These are phyloP conservation scores for Prionace glauca DNA, from an alignment of 2,797 vertebrate species.

Conservation along the genomic window DNA sequence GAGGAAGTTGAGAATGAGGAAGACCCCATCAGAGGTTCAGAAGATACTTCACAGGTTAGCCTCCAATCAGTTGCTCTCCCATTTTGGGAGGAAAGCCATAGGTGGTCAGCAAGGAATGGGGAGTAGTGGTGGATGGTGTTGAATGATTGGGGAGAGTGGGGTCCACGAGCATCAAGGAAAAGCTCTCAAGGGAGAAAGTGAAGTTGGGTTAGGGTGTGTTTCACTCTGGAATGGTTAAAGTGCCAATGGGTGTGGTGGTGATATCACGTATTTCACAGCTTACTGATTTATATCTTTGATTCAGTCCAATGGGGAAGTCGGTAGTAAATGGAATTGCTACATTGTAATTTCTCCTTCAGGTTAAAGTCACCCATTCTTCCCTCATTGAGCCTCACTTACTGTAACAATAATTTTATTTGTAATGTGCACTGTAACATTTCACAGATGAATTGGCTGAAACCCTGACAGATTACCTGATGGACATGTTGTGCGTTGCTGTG, in stretches of 20 bases:
- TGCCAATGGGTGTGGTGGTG: neutral
- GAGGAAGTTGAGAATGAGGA: too few species aligned
- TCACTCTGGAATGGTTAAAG: neutral
- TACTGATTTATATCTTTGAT: neutral
- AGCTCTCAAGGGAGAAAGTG: too few species aligned
- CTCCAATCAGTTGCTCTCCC: neutral
- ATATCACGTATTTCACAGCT: neutral
- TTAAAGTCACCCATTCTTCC: neutral
- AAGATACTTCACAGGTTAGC: too few species aligned
- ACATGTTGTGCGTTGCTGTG: constrained; percentile 86
- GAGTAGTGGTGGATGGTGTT: too few species aligned
- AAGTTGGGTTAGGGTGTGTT: neutral
- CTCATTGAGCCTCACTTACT: neutral
- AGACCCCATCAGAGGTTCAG: too few species aligned
- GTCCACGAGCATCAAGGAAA: too few species aligned
- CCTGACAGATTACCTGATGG: constrained; percentile 69
- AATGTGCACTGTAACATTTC: neutral
- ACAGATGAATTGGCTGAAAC: neutral
- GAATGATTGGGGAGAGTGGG: neutral
- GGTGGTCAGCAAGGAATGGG: too few species aligned
- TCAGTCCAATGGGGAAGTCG: neutral
- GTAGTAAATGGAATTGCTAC: neutral
- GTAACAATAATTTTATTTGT: neutral
- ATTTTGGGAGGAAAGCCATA: neutral
- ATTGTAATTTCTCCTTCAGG: neutral